These are phyloP conservation scores for Florisuga fusca DNA, from an alignment of 2,797 vertebrate genomes.

Conservation along the genomic window DNA sequence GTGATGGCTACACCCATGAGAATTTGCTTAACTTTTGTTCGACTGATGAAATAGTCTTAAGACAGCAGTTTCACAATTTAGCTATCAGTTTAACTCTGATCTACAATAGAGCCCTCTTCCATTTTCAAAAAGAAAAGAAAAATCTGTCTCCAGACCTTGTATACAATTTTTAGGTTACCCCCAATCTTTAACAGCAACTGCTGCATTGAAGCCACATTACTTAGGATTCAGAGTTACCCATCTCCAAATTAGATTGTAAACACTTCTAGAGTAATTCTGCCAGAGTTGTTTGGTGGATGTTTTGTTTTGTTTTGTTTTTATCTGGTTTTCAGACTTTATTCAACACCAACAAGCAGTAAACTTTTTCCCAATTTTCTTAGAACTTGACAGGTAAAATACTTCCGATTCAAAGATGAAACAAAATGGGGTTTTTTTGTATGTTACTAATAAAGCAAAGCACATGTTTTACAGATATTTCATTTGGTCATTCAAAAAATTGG, in stretches of 20 bases:
- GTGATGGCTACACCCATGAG: neutral
- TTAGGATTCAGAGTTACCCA: neutral
- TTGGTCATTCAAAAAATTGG: neutral
- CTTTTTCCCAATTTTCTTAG: neutral
- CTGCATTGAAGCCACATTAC: neutral
- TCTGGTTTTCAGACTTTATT: neutral
- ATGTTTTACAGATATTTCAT: neutral
- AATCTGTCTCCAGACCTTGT: neutral
- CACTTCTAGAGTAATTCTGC: neutral
- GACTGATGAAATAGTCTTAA: fast-evolving
- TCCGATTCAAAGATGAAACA: neutral
- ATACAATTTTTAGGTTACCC: neutral
- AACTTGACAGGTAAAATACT: neutral
- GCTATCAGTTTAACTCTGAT: neutral
- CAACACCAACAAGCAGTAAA: neutral
- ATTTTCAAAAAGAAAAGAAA: neutral
- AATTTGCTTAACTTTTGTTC: neutral
- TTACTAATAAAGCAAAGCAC: neutral
- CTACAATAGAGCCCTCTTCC: neutral
- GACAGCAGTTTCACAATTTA: neutral
- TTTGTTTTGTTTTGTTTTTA: neutral
- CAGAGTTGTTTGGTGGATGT: neutral
- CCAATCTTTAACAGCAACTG: neutral
- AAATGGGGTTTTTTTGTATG: neutral
- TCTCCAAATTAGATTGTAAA: neutral